phyloP scores from a whole-genome alignment of 1,140 invertebrate species.

The Aphelenchoides besseyi region DNA sequence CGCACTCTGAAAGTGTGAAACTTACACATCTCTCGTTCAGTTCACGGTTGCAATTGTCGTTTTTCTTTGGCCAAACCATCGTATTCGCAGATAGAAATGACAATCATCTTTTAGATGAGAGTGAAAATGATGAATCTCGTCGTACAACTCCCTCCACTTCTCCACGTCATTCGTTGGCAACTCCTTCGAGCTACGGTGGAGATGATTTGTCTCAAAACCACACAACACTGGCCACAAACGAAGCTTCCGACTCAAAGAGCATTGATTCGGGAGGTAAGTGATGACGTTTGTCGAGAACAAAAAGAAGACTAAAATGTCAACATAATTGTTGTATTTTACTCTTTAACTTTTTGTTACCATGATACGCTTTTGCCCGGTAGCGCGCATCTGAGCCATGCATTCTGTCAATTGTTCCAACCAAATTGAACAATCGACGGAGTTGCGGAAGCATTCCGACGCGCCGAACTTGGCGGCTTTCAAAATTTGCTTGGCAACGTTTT shows the following conservation, averaged over 20 bases:
- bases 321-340: not conserved
- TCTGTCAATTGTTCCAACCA: not conserved
- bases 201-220: constrained; percentile 49
- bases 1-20: not conserved
- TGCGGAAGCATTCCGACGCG: not conserved
- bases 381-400: not conserved
- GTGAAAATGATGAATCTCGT: constrained; percentile 53
- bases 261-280: constrained; percentile 59
- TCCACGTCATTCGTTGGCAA: constrained; percentile 57
- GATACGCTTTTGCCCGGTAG: not conserved
- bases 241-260: constrained; percentile 43
- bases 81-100: too few relatives aligned
- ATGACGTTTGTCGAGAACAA: not conserved
- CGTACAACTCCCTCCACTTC: constrained; percentile 60
- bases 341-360: not conserved
- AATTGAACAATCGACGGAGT: not conserved
- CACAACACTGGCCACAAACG: constrained; percentile 23
- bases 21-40: not conserved
- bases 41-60: not conserved
- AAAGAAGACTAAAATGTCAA: not conserved
- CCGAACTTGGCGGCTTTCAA: not conserved
- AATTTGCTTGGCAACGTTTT: constrained; percentile 11
- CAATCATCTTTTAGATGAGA: constrained; percentile 35
- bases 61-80: too few relatives aligned
- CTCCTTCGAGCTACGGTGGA: constrained; percentile 58